Conservation (phyloP, 2,888 invertebrate species). For the Philopedon plagiatum region DNA sequence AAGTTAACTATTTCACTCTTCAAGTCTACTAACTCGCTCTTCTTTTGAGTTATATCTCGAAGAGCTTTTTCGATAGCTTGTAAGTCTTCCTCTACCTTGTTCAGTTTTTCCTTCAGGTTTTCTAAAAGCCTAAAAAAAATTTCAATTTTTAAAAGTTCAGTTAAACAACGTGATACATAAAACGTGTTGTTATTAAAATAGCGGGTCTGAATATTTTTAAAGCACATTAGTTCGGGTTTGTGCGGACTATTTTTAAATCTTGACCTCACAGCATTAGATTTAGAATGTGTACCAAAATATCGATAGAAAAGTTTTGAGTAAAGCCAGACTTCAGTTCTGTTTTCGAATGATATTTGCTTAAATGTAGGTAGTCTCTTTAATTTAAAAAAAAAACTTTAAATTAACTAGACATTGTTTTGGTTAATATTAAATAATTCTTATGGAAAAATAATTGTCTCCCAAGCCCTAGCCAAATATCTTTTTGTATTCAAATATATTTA, state of each 20-base stretch:
- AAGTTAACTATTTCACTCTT: constrained; percentile 78
- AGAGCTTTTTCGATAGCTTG: constrained; percentile 83
- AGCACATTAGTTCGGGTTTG: constrained; percentile 17
- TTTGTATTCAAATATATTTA: too few species aligned
- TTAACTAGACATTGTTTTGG: too few species aligned
- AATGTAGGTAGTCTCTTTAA: too few species aligned
- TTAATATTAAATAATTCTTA: too few species aligned
- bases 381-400: too few species aligned
- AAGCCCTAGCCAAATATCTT: too few species aligned
- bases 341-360: neutral
- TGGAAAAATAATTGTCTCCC: too few species aligned
- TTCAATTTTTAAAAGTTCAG: neutral
- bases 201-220: constrained; percentile 29
- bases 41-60: constrained; percentile 78
- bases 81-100: constrained; percentile 82
- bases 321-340: constrained; percentile 23
- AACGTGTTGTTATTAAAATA: constrained; percentile 30
- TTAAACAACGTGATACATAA: constrained; percentile 5
- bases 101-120: constrained; percentile 82
- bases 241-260: constrained; percentile 58
- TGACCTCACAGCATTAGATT: constrained; percentile 55
- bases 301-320: constrained; percentile 27
- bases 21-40: constrained; percentile 77
- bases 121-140: constrained; percentile 80
- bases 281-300: constrained; percentile 58